Conservation (phyloP, 2,797 vertebrate species). For the Peromyscus nudipes region DNA sequence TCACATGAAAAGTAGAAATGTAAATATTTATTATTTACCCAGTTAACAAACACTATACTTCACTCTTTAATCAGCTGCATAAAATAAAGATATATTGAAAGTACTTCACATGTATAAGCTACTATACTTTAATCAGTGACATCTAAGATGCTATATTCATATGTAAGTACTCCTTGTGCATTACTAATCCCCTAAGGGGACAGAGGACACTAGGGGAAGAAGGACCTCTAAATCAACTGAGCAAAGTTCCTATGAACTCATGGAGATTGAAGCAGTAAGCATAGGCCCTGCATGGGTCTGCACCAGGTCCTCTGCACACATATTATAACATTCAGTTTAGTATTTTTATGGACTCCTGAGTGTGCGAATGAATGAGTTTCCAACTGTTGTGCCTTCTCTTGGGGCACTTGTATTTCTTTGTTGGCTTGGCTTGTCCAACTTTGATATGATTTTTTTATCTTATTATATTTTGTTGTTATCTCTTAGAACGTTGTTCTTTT, state of each 20-base stretch:
- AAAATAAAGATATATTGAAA: constrained; percentile 11
- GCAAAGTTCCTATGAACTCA: not conserved
- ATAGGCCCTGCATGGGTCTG: not conserved
- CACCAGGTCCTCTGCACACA: not conserved
- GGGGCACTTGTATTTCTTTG: not conserved
- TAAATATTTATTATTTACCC: not conserved
- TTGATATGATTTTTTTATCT: not conserved
- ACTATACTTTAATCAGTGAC: not conserved
- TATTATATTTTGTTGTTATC: not conserved
- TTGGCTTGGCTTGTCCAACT: not conserved
- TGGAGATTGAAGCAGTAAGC: not conserved
- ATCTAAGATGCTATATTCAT: not conserved
- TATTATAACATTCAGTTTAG: not conserved
- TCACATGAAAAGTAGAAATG: constrained; percentile 37
- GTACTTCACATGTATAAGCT: not conserved
- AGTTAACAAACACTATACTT: not conserved
- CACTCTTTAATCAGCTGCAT: not conserved
- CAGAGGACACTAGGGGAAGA: not conserved
- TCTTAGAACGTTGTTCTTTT: not conserved
- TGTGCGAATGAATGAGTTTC: not conserved
- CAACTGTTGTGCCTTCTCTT: not conserved
- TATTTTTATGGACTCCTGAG: not conserved
- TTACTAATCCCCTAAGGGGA: not conserved
- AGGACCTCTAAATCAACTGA: not conserved
- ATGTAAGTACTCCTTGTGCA: not conserved